Evolutionary conservation across 2,888 invertebrate genomes (phyloP).

Genomic region (Idaea aversata): DNA sequence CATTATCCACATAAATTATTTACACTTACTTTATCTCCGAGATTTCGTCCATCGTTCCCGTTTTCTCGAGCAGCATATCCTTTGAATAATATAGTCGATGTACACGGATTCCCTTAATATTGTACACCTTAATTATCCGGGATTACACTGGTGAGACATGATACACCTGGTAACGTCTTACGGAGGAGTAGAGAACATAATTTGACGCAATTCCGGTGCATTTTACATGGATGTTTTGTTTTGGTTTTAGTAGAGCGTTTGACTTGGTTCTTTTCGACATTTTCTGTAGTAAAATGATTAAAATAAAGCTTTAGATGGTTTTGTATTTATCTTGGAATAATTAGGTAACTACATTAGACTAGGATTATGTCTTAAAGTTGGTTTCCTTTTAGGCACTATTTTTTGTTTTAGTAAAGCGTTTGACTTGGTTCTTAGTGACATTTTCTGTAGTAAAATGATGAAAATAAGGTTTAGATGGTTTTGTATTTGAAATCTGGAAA

Average conservation of each 20-base stretch:
- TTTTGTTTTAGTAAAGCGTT: no score
- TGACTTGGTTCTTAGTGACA: no score
- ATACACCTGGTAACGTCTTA: conserved; percentile 33
- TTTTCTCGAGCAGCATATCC: conserved; percentile 24
- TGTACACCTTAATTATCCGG: conserved; percentile 48
- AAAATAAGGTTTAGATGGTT: no score
- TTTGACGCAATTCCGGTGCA: not conserved
- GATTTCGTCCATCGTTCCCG: conserved; percentile 31
- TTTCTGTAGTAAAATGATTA: not conserved
- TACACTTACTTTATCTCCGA: conserved; percentile 32
- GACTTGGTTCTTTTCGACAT: not conserved
- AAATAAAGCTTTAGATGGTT: no score
- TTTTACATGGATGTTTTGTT: not conserved
- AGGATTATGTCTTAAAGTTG: no score
- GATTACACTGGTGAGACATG: conserved; percentile 36
- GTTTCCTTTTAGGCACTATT: no score
- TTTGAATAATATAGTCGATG: conserved; percentile 51
- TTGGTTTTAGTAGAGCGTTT: conserved; percentile 8
- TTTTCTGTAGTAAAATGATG: no score
- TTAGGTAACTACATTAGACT: no score
- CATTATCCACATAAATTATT: conserved; percentile 28
- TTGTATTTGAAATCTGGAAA: no score
- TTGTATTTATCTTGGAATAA: no score
- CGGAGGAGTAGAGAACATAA: conserved; percentile 4
- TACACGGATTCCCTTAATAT: conserved; percentile 42